A percentile compares a stretch with the other conserved stretches of the same genome.
phyloP scores from a whole-genome alignment of 2,113 vertebrate species.

The Promerops cafer region DNA sequence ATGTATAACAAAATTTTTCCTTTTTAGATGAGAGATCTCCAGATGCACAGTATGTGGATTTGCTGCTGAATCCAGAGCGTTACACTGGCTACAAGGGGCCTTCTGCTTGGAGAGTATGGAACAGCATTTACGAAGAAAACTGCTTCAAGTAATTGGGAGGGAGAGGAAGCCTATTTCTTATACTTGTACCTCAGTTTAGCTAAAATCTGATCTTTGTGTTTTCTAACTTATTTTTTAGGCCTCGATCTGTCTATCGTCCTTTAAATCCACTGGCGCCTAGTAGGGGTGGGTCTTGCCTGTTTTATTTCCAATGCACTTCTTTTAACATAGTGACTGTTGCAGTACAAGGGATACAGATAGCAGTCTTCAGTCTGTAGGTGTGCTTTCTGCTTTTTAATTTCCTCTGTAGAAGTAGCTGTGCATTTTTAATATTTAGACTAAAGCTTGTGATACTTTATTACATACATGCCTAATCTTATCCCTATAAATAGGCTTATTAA shows the following conservation, averaged over 20 bases:
- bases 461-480: background rate
- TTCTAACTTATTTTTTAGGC: constrained; percentile 72
- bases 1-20: constrained; percentile 1
- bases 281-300: constrained; percentile 76
- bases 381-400: background rate
- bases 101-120: constrained; percentile 96
- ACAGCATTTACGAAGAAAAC: constrained; percentile 98
- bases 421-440: background rate
- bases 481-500: background rate
- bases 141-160: constrained; percentile 89
- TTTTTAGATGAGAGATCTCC: constrained; percentile 87
- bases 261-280: constrained; percentile 89
- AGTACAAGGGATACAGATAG: background rate
- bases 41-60: constrained; percentile 90
- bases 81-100: constrained; percentile 93
- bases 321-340: background rate
- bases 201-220: constrained; percentile 2
- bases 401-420: background rate
- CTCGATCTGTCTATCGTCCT: constrained; percentile 93
- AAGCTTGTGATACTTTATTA: background rate
- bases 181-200: background rate
- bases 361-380: background rate
- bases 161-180: background rate
- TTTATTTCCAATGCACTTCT: background rate
- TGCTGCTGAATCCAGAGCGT: constrained; percentile 88